phyloP scores from a whole-genome alignment of 2,888 invertebrate species.

The Pharmacophagus antenor region DNA sequence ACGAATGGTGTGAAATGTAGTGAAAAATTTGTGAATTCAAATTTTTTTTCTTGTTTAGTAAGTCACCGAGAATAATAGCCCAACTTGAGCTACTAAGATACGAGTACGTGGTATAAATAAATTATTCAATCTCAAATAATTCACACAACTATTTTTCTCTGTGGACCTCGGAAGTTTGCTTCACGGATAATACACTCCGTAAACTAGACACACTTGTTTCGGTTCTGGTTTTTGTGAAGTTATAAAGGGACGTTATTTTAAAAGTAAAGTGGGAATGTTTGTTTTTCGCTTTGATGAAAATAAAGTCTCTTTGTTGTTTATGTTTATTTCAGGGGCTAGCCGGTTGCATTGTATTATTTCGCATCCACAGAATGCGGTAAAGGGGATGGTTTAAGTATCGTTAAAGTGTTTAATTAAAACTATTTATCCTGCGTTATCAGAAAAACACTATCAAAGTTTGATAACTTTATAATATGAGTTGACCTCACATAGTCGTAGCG shows the following conservation, averaged over 20 bases:
- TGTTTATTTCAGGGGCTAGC: slow-evolving; percentile 20
- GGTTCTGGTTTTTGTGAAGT: slow-evolving; percentile 10
- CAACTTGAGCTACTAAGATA: not conserved
- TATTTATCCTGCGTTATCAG: not conserved
- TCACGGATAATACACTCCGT: slow-evolving; percentile 18
- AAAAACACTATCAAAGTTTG: not conserved
- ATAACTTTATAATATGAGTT: not conserved
- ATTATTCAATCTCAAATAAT: slow-evolving; percentile 10
- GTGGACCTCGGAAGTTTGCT: slow-evolving; percentile 6
- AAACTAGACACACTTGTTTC: slow-evolving; percentile 20
- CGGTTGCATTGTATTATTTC: slow-evolving; percentile 12
- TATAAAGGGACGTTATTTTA: slow-evolving; percentile 16
- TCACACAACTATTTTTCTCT: slow-evolving; percentile 7
- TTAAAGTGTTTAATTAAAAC: slow-evolving; percentile 13
- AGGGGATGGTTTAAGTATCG: not conserved
- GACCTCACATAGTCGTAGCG: not conserved
- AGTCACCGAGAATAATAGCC: no score
- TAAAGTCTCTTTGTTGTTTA: slow-evolving; percentile 23
- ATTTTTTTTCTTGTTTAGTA: no score
- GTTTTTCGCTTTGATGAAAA: slow-evolving; percentile 25
- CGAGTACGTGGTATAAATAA: not conserved
- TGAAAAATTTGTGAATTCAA: no score
- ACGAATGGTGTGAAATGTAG: not conserved
- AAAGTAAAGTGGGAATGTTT: slow-evolving; percentile 23
- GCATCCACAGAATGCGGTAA: not conserved